Evolutionary conservation across 2,888 invertebrate species (phyloP).

Genomic region (Portevinia maculata): DNA sequence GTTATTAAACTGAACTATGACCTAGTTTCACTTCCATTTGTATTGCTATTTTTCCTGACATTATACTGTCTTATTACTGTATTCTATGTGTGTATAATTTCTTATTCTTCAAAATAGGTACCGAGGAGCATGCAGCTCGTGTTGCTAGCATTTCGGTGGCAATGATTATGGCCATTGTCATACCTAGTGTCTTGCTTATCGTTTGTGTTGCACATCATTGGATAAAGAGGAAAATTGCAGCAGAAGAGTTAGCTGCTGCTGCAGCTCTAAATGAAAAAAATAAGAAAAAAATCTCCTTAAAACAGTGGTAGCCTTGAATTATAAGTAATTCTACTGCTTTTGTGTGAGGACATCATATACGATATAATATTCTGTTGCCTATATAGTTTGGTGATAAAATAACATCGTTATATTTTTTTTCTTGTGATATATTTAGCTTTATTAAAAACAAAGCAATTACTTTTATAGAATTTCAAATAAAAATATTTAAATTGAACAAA

Average conservation of each 20-base stretch:
- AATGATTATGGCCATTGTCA: conserved; percentile 89
- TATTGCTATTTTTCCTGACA: neutral
- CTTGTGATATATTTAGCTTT: neutral
- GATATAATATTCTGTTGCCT: too few species aligned
- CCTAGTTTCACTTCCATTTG: neutral
- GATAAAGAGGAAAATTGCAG: conserved; percentile 84
- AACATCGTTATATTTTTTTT: neutral
- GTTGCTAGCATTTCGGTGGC: conserved; percentile 90
- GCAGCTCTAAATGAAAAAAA: conserved; percentile 21
- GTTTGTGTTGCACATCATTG: conserved; percentile 87
- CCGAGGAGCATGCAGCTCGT: conserved; percentile 90
- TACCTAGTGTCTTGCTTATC: conserved; percentile 89
- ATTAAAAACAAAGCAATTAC: neutral
- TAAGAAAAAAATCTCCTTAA: conserved; percentile 2
- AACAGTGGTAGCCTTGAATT: neutral
- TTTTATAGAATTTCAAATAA: neutral
- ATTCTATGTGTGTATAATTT: conserved; percentile 28
- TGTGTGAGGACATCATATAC: neutral
- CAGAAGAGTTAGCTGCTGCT: conserved; percentile 79
- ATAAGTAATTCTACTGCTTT: neutral
- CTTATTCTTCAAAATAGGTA: conserved; percentile 84
- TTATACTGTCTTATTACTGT: neutral
- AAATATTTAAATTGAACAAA: neutral
- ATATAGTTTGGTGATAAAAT: neutral
- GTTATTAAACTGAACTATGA: conserved; percentile 24